Base-by-base conservation (phyloP, 1,140 invertebrate genomes). In the Mycetomoellerius zeteki region DNA sequence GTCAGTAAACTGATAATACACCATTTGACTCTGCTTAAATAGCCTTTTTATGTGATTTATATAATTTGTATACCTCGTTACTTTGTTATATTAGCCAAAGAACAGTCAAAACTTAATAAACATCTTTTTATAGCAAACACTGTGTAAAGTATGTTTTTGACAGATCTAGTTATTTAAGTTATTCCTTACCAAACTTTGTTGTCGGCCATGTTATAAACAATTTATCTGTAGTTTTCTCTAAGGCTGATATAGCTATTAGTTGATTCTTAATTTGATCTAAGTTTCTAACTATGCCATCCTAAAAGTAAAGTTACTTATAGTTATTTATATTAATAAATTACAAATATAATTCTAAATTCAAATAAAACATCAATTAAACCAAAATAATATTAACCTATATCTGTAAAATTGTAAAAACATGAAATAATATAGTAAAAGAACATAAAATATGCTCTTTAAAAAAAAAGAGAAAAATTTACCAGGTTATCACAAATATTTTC, bases 161-260 rank as follows among this genome's bases (percentile, higher is more conserved):
- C 7, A 37, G 0, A 14, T 37, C 3, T 37, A 5, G 0, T 16
- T 81, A 67, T 50, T 43, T 24, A 37, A 12, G 8, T 65, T 58
- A 56, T 64, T 43, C 1, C 58, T 86, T 92, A 94, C 94, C 92
- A 89, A 94, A 94, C 50, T 88, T 90, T 47, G 84, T 62, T 12
- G n/a, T 73, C 3, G 90, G 80, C 93, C 93, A 94, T 19, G 93
- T 93, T 73, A 54, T 60, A 86, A 94, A 94, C 82, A 94, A 86
- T 69, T 92, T 91, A 14, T 89, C 60, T 10, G 37, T 4, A 37
- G 27, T 67, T 75, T 77, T 91, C 0, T 92, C 80, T 52, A 94
- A 86, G 16, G 19, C 47, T 16, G 80, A 54, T 82, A 86, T 62
- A n/a, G 80, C 14, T 30, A 86, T 93, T 56, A 94, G 69, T 69